Evolutionary conservation across 1,140 invertebrate species (phyloP).

Genomic region (Vanessa atalanta): DNA sequence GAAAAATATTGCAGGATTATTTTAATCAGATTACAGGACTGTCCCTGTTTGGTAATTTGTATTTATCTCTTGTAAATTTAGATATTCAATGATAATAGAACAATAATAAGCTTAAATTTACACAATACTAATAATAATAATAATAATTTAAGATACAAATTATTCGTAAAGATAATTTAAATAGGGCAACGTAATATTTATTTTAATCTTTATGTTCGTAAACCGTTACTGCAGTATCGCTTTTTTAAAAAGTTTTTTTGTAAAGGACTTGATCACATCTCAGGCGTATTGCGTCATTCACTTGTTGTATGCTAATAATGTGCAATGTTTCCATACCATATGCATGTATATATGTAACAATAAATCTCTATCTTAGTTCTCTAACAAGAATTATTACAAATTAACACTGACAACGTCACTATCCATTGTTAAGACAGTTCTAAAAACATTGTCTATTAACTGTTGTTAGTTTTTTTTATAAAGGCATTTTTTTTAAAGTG

Average conservation of each 20-base stretch:
- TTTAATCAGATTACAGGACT: too few species aligned
- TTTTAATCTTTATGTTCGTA: neutral
- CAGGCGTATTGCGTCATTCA: constrained; percentile 2
- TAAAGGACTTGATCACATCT: neutral
- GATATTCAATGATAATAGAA: too few species aligned
- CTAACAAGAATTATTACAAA: neutral
- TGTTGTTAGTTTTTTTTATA: neutral
- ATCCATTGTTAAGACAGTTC: neutral
- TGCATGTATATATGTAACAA: neutral
- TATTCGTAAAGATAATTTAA: neutral
- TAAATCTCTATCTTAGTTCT: constrained; percentile 12
- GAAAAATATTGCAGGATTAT: too few species aligned
- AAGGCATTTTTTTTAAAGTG: neutral
- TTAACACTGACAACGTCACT: neutral
- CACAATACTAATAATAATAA: too few species aligned
- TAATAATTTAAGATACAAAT: too few species aligned
- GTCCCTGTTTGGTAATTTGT: too few species aligned
- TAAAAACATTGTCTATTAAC: neutral
- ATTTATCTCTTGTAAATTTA: too few species aligned
- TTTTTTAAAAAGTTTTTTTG: neutral
- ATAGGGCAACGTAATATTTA: neutral
- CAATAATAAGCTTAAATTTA: too few species aligned
- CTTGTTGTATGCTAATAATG: neutral
- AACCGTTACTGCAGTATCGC: neutral
- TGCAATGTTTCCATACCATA: constrained; percentile 1